phyloP scores from a whole-genome alignment of 2,113 vertebrate genomes.

The Miniopterus natalensis region DNA sequence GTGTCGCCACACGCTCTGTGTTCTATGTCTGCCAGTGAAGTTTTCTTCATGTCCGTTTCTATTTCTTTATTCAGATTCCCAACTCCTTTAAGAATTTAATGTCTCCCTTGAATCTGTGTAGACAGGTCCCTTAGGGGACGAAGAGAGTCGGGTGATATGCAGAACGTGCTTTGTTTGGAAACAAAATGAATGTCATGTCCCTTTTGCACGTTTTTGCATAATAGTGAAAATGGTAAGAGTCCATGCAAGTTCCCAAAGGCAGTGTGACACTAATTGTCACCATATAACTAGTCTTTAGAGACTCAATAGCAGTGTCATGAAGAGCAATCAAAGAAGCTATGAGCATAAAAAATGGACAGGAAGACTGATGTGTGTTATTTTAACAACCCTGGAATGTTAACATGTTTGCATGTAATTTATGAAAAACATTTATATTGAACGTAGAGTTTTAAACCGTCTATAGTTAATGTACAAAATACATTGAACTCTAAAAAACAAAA shows the following conservation, averaged over 20 bases:
- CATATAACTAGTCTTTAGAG: not conserved
- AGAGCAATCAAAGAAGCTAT: not conserved
- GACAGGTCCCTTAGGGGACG: not conserved
- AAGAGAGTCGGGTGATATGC: not conserved
- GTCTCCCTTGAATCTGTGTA: not conserved
- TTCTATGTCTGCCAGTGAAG: not conserved
- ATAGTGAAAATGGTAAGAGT: not conserved
- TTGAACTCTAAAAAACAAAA: not conserved
- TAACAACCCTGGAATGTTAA: not conserved
- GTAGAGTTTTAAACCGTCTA: not conserved
- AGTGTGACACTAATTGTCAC: not conserved
- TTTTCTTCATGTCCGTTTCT: not conserved
- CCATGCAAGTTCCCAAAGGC: not conserved
- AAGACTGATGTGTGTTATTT: constrained; percentile 14
- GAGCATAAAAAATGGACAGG: not conserved
- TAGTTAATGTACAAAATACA: constrained; percentile 4
- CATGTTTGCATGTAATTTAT: not conserved
- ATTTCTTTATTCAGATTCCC: not conserved
- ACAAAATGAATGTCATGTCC: not conserved
- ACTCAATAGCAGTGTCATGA: not conserved
- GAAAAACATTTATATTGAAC: not conserved
- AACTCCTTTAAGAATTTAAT: not conserved
- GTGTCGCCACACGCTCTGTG: rapidly evolving
- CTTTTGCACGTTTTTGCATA: not conserved
- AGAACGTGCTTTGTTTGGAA: not conserved